Base-by-base conservation (phyloP, 2,888 invertebrate species). In the Clanis bilineata region DNA sequence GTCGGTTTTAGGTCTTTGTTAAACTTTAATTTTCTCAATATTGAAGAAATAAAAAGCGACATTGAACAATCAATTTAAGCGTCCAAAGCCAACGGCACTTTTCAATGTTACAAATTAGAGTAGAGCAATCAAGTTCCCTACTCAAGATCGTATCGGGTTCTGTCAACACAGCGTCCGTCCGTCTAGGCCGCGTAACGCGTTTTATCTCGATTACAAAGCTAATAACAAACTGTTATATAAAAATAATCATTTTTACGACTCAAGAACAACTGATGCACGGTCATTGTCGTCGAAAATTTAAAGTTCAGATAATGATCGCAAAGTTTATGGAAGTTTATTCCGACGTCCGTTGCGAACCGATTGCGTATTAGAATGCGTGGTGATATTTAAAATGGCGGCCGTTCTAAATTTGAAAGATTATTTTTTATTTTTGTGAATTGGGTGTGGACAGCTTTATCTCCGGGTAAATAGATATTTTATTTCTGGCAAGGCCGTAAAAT, bases 161-260 rank as follows among this genome's bases (percentile, higher is more conserved):
- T 51, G 32, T 51, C 51, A 32, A 32, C 28, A 47, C 22, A 28
- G 3, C 28, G 32, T 18, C 51, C 51, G 51, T 28, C 51, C 51
- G 51, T 9, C 25, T 18, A 4, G 28, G 15, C 9, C 18, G 15
- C 28, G 9, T n/a, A 6, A 9, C 32, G 51, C 32, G 18, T 51
- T 51, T 51, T 51, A 51, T 51, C 51, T 51, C 32, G 28, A 51
- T 9, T 32, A 51, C 28, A 51, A 51, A 51, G 18, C 32, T 32
- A 51, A 51, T 28, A 51, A 51, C 51, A 51, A 51, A 32, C 51
- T 10, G 10, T 28, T 47, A 47, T 10, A 18, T 28, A 51, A 47
- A 51, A 51, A 51, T 51, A 51, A 32, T 51, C 51, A 51, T 21
- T 51, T 32, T 51, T 25, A 51, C 32, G 51, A 51, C 18, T 51